Conservation (phyloP, 2,113 vertebrate species). For the Pachycephala philippinensis region DNA sequence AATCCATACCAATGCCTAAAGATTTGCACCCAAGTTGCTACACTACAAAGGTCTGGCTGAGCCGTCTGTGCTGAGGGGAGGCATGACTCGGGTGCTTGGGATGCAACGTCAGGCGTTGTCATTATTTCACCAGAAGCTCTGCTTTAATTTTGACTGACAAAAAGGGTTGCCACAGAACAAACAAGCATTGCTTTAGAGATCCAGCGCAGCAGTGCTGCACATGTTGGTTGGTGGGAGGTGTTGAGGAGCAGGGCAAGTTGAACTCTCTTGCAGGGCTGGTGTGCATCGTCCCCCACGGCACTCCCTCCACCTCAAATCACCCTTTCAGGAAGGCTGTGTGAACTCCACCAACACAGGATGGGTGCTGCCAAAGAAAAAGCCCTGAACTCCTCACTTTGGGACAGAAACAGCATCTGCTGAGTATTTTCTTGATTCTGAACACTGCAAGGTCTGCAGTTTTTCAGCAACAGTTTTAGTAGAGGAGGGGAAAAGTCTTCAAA, state of each 20-base stretch:
- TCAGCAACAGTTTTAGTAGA: conserved; percentile 42
- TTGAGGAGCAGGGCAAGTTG: background rate
- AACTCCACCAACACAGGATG: background rate
- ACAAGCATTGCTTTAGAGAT: background rate
- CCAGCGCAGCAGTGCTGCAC: background rate
- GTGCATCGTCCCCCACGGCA: background rate
- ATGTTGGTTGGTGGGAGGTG: background rate
- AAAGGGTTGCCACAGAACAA: background rate
- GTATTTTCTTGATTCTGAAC: conserved; percentile 25
- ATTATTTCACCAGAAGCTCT: background rate
- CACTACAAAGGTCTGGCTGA: background rate
- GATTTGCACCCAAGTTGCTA: background rate
- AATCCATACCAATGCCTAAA: background rate
- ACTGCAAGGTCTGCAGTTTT: conserved; percentile 45
- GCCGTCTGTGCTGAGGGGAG: rapidly evolving
- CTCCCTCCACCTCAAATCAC: background rate
- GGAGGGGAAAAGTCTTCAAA: conserved; percentile 17
- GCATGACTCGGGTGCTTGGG: rapidly evolving
- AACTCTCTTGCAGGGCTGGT: background rate
- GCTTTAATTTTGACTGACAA: background rate
- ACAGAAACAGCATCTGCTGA: conserved; percentile 22
- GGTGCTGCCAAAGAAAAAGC: background rate
- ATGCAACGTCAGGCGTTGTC: background rate
- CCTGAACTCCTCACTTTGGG: background rate
- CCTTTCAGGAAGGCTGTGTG: conserved; percentile 28